A percentile compares a stretch with the other conserved stretches of the same genome.
These are phyloP conservation scores for Hedychridium roseum DNA, from an alignment of 2,888 invertebrate genomes.

Conservation along the genomic window DNA sequence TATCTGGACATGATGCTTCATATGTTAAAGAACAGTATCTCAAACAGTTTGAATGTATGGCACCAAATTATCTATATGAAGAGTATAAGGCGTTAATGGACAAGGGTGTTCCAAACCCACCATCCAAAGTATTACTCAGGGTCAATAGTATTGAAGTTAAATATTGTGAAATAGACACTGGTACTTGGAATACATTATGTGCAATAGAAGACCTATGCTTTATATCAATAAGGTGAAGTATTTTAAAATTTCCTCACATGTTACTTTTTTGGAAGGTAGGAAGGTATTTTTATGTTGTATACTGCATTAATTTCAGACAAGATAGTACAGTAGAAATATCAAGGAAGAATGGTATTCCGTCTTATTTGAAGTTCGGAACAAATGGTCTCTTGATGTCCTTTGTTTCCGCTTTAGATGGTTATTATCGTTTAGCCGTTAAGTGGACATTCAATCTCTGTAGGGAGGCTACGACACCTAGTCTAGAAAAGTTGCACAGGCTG, in stretches of 20 bases:
- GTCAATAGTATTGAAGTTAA: slow-evolving; percentile 60
- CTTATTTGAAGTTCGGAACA: slow-evolving; percentile 76
- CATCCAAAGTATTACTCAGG: slow-evolving; percentile 76
- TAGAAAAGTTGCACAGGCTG: slow-evolving; percentile 74
- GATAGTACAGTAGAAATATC: slow-evolving; percentile 80
- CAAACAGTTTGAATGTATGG: slow-evolving; percentile 80
- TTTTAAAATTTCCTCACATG: slow-evolving; percentile 1
- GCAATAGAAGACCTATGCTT: slow-evolving; percentile 86
- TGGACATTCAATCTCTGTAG: slow-evolving; percentile 92
- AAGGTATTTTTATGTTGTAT: background rate
- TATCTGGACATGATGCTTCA: slow-evolving; percentile 72
- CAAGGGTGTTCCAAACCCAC: slow-evolving; percentile 68
- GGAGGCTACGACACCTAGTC: slow-evolving; percentile 81
- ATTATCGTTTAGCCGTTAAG: slow-evolving; percentile 83
- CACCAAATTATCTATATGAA: slow-evolving; percentile 83
- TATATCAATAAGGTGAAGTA: slow-evolving; percentile 71
- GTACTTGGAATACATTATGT: slow-evolving; percentile 67
- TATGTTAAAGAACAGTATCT: slow-evolving; percentile 83
- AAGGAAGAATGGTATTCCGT: slow-evolving; percentile 78
- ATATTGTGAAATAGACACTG: slow-evolving; percentile 43
- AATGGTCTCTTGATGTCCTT: slow-evolving; percentile 77
- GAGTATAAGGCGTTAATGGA: slow-evolving; percentile 75
- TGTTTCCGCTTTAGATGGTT: slow-evolving; percentile 84
- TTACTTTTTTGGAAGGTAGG: background rate
- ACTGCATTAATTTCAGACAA: slow-evolving; percentile 56